Base-by-base conservation (phyloP, 2,888 invertebrate species). In the Phyllotreta cruciferae region DNA sequence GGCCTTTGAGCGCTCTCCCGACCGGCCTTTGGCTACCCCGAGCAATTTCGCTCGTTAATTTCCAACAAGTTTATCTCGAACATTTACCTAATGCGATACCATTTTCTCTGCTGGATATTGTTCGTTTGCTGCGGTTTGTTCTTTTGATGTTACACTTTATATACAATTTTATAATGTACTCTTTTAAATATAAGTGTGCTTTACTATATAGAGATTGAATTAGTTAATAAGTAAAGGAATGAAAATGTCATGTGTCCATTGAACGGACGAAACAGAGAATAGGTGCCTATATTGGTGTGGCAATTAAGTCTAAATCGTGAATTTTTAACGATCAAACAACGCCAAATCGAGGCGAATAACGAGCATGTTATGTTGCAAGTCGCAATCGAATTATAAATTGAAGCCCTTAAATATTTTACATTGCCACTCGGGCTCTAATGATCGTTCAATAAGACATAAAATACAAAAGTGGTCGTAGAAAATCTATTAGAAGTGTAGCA, bases 11-110 rank as follows among this genome's bases (percentile, higher is more conserved):
- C 47, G 47, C 14, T 11, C 68, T 66, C 66, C 63, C 66, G 69
- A 45, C 58, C 66, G 68, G 67, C 67, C 67, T 49, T 49, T 35
- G 61, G 62, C 70, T 65, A 68, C 69, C 66, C 69, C 66, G 42
- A 66, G 70, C 67, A 65, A 62, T 66, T 61, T 60, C 63, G 67
- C 35, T 71, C 70, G 70, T 72, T 73, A 73, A 72, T 73, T 73
- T 67, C 66, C 24, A 69, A 71, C 71, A 67, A 68, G 71, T 70
- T 60, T 60, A 68, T 67, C 69, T 62, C 63, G 66, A 68, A 71
- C 58, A 70, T 71, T 71, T 24, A 67, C 69, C 63, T 35, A 34
- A 49, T 10, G n/a, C n/a, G 34, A 49, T 49, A 10, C 14, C 6
- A 10, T 13, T 24, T 24, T 24, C 24, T 24, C 24, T 24, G 24